Percentiles rank a stretch among this genome's conserved stretches.
These are phyloP conservation scores for Oreochromis tanganicae DNA, from an alignment of 2,113 vertebrate species.

Conservation along the genomic window DNA sequence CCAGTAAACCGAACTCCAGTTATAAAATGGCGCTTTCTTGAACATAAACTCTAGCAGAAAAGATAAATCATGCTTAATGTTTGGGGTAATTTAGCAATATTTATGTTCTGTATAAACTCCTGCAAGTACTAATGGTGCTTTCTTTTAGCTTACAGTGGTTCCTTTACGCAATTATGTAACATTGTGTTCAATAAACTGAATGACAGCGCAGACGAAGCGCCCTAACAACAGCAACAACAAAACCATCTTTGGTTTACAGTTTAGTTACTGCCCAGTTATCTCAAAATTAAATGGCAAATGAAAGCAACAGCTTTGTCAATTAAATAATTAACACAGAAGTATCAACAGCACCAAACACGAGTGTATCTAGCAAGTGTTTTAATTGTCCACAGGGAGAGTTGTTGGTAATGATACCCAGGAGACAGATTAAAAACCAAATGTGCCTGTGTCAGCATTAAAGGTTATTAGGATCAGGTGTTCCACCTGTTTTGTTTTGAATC, in stretches of 20 bases:
- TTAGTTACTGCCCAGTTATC: not conserved
- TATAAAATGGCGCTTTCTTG: not conserved
- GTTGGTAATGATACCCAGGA: not conserved
- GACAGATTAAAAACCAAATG: not conserved
- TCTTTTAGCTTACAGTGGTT: not conserved
- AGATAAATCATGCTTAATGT: not conserved
- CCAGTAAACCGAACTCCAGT: fast-evolving
- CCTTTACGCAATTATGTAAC: not conserved
- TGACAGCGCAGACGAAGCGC: not conserved
- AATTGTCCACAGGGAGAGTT: not conserved
- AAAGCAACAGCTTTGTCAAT: not conserved
- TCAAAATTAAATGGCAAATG: not conserved
- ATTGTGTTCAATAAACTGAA: not conserved
- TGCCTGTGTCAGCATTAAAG: not conserved
- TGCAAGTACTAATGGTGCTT: not conserved
- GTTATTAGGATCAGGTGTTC: constrained; percentile 11
- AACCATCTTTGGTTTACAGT: not conserved
- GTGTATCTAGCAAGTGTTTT: not conserved
- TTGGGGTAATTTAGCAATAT: not conserved
- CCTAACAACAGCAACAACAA: not conserved
- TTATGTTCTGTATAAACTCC: not conserved
- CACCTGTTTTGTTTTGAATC: not conserved
- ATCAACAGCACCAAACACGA: not conserved
- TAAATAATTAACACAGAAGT: constrained; percentile 20
- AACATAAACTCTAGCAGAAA: not conserved